A percentile compares a stretch with the other conserved stretches of the same genome.
These are phyloP conservation scores for Leucosticte australis DNA, from an alignment of 2,113 vertebrate species.

Conservation along the genomic window DNA sequence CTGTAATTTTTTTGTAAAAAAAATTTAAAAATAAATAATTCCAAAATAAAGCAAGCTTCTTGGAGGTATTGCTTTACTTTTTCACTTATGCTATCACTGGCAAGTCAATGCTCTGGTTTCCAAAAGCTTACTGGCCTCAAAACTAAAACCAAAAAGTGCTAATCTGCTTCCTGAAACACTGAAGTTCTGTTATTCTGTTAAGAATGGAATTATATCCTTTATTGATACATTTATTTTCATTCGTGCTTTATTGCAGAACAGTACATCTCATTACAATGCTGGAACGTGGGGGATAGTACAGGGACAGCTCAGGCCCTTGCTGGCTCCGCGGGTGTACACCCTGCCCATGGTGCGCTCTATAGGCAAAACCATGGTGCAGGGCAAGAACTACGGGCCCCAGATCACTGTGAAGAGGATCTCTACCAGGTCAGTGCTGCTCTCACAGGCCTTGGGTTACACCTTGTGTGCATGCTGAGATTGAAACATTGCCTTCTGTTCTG, in stretches of 20 bases:
- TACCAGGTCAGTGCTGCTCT: slow-evolving; percentile 74
- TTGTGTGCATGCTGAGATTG: background rate
- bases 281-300: slow-evolving; percentile 86
- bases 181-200: background rate
- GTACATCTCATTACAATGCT: slow-evolving; percentile 84
- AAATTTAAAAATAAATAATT: background rate
- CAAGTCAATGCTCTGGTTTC: background rate
- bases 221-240: background rate
- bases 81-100: background rate
- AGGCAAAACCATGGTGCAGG: slow-evolving; percentile 88
- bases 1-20: background rate
- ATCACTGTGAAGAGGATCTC: slow-evolving; percentile 88
- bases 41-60: background rate
- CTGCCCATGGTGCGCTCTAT: slow-evolving; percentile 88
- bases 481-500: accelerated
- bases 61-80: background rate
- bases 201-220: background rate
- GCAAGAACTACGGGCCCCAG: slow-evolving; percentile 86
- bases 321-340: slow-evolving; percentile 82
- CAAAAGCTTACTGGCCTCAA: background rate
- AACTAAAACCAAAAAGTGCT: background rate
- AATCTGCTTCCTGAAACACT: background rate
- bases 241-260: slow-evolving; percentile 71
- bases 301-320: slow-evolving; percentile 80
- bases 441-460: background rate